Base-by-base conservation (phyloP, 2,113 vertebrate genomes). In the Oncorhynchus kisutch region DNA sequence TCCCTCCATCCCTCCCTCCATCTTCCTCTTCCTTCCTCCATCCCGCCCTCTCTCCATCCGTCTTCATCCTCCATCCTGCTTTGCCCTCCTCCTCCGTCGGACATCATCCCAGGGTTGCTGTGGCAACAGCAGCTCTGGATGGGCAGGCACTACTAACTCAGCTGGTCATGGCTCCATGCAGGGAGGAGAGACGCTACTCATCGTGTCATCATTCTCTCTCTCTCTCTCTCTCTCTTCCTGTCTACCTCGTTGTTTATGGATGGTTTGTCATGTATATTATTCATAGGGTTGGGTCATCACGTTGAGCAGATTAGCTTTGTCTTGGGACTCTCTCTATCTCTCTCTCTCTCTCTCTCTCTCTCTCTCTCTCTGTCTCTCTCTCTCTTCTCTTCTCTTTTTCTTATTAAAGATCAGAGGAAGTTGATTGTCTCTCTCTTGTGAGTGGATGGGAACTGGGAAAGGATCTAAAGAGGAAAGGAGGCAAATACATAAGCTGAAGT, bases 21-120 rank as follows among this genome's bases (percentile, higher is more conserved):
- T 54, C 31, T 34, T 6, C 31, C 31, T 34, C 31, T 34, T 27
- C 27, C 31, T 34, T 31, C 48, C 45, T 31, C 22, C 34, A 34
- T 24, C 66, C 66, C 31, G 1, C 5, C 31, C 31, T 34, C 31
- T 34, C 39, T 34, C 18, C 60, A 24, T 48, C 25, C 73, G 48
- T 54, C 25, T 16, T 54, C 70, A 71, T 54, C 65, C 73, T 84
- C 25, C 71, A 49, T 74, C 67, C 72, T 25, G 11, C 13, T 34
- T 51, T 51, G 9, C 13, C 48, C 49, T 22, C 14, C 64, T 45
- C 25, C 16, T 22, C 59, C 24, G 73, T 80, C 70, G 82, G 80
- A 78, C 72, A 80, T 82, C 81, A 77, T 78, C 76, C 65, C 54
- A 27, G 12, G 79, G 86, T 83, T 85, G 72, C 83, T 78, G 76